phyloP scores from a whole-genome alignment of 1,140 invertebrate genomes.

The Neotoxoptera formosana region DNA sequence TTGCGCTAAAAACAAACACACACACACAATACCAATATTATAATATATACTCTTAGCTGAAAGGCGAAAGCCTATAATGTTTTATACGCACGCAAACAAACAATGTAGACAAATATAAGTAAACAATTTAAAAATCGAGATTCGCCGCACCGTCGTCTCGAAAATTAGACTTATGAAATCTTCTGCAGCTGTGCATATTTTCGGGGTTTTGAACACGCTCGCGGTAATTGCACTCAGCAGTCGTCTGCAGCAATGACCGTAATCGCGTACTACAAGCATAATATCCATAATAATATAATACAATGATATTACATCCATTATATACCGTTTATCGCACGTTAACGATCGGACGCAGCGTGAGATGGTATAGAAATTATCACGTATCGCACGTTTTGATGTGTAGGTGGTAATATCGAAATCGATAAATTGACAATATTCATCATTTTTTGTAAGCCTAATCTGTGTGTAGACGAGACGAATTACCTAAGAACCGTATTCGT shows the following conservation, averaged over 20 bases:
- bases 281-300: neutral
- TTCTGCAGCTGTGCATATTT: neutral
- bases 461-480: neutral
- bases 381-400: neutral
- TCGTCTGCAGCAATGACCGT: neutral
- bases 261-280: neutral
- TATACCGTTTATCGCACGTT: neutral
- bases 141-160: neutral
- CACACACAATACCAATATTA: too few species aligned
- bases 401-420: neutral
- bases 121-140: too few species aligned
- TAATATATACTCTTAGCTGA: too few species aligned
- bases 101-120: too few species aligned
- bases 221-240: neutral
- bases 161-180: neutral
- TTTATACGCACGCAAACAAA: too few species aligned
- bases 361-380: neutral
- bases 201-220: neutral
- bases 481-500: neutral
- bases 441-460: neutral
- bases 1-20: too few species aligned
- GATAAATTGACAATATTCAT: neutral
- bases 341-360: too few species aligned
- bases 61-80: too few species aligned
- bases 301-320: neutral